Conservation (phyloP, 2,797 vertebrate genomes). For the Darevskia nairensis region DNA sequence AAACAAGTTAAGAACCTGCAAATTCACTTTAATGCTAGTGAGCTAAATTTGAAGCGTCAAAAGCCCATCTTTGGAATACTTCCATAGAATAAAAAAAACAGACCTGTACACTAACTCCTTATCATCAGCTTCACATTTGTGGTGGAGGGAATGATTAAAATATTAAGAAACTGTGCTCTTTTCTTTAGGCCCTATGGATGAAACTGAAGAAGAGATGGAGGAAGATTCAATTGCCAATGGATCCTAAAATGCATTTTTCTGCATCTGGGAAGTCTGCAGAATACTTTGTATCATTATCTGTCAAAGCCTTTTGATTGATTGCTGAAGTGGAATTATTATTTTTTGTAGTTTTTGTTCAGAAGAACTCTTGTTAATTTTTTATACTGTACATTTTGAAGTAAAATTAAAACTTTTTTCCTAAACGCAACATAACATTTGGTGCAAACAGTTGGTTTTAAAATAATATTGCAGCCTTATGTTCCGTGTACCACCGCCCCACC, state of each 20-base stretch:
- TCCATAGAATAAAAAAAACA: neutral
- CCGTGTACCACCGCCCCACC: neutral
- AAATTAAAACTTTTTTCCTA: conserved; percentile 68
- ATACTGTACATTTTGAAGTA: conserved; percentile 54
- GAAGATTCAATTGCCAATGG: conserved; percentile 86
- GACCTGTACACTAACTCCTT: neutral
- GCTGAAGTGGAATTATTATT: neutral
- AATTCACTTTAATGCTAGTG: neutral
- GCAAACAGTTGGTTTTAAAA: neutral
- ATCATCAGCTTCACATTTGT: neutral
- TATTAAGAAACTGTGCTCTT: neutral
- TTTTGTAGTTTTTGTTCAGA: conserved; percentile 1
- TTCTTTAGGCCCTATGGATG: conserved; percentile 78
- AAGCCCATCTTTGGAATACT: conserved; percentile 36
- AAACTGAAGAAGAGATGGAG: conserved; percentile 85
- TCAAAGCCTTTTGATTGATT: conserved; percentile 14
- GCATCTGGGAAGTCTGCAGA: neutral
- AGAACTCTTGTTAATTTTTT: conserved; percentile 39
- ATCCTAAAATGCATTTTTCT: conserved; percentile 73
- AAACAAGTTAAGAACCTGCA: neutral
- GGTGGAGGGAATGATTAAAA: neutral
- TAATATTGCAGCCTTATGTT: neutral
- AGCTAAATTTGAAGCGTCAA: neutral
- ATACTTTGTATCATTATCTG: neutral
- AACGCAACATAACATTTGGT: neutral